phyloP scores from a whole-genome alignment of 2,113 vertebrate genomes.

The Ornithorhynchus anatinus region DNA sequence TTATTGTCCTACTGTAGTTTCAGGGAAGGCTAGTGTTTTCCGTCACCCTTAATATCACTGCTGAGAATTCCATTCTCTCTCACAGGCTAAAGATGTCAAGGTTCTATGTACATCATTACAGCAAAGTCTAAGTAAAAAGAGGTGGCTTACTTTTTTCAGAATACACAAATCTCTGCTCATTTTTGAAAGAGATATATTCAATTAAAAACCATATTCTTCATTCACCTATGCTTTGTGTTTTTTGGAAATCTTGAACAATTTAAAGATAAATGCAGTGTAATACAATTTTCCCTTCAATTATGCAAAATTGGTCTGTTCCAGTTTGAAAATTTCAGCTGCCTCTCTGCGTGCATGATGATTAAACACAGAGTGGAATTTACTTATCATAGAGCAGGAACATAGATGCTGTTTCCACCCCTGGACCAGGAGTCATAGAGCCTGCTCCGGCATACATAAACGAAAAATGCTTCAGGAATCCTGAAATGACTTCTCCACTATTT shows the following conservation, averaged over 20 bases:
- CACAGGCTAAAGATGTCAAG: neutral
- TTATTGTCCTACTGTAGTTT: neutral
- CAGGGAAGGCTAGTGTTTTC: constrained; percentile 3
- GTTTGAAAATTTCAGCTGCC: neutral
- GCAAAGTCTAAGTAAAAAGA: constrained; percentile 36
- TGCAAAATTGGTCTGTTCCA: neutral
- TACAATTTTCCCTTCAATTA: constrained; percentile 4
- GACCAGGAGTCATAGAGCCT: too few relatives aligned
- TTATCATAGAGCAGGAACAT: too few relatives aligned
- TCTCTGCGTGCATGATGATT: neutral
- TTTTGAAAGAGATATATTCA: constrained; percentile 53
- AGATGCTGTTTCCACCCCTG: too few relatives aligned
- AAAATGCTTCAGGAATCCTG: too few relatives aligned
- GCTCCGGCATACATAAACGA: too few relatives aligned
- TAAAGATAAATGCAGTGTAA: constrained; percentile 22
- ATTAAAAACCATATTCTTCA: constrained; percentile 48
- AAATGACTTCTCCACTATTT: too few relatives aligned
- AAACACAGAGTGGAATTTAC: neutral
- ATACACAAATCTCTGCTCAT: constrained; percentile 41
- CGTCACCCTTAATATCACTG: neutral
- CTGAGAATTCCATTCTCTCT: constrained; percentile 18
- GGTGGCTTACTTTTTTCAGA: constrained; percentile 51
- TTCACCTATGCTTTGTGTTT: constrained; percentile 35
- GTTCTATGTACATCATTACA: neutral
- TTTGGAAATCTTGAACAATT: constrained; percentile 49